phyloP scores from a whole-genome alignment of 2,888 invertebrate genomes.

The Cephonodes hylas region DNA sequence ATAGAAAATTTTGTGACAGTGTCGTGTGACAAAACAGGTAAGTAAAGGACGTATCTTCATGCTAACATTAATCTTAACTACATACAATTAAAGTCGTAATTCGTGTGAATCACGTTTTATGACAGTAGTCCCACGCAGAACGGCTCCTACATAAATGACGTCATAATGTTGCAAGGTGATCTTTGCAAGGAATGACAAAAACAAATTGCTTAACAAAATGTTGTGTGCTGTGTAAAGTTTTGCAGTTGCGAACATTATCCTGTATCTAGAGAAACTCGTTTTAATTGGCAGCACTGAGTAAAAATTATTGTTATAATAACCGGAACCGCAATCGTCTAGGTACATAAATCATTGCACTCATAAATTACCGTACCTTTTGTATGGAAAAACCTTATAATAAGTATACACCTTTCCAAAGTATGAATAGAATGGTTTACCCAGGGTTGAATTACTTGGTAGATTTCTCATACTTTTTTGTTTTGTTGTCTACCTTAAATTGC shows the following conservation, averaged over 20 bases:
- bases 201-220: background rate
- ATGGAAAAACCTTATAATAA: too few species aligned
- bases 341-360: too few species aligned
- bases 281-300: too few species aligned
- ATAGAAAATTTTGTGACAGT: background rate
- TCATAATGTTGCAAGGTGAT: conserved; percentile 9
- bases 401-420: too few species aligned
- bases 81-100: background rate
- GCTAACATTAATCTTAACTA: background rate
- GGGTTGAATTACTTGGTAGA: too few species aligned
- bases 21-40: background rate
- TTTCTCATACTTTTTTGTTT: too few species aligned
- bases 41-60: background rate
- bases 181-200: conserved; percentile 5
- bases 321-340: too few species aligned
- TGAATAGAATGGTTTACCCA: too few species aligned
- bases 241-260: too few species aligned
- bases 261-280: background rate
- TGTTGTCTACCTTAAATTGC: too few species aligned
- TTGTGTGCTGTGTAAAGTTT: background rate
- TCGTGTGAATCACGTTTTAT: background rate
- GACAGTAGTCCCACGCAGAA: background rate
- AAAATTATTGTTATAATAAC: too few species aligned
- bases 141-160: conserved; percentile 6
- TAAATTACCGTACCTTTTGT: too few species aligned